These are phyloP conservation scores for Cebidichthys violaceus DNA, from an alignment of 2,113 vertebrate genomes.

Conservation along the genomic window DNA sequence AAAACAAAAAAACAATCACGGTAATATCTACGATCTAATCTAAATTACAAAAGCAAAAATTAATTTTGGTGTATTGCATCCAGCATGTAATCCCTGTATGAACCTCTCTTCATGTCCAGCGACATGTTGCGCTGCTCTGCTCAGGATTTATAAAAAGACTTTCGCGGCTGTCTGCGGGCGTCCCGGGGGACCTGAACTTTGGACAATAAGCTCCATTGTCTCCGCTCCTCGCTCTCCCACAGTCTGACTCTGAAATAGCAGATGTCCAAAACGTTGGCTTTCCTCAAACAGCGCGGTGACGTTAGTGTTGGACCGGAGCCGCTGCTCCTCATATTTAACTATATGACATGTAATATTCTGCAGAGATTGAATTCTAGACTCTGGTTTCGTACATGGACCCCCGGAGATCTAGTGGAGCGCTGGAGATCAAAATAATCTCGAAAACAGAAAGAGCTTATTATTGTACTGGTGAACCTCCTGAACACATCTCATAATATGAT, in stretches of 20 bases:
- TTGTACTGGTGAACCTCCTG: too few species aligned
- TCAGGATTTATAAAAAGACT: conserved; percentile 74
- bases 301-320: conserved; percentile 49
- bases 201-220: conserved; percentile 79
- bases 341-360: conserved; percentile 28
- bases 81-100: neutral
- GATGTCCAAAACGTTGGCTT: conserved; percentile 55
- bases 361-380: conserved; percentile 17
- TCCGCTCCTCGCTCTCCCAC: conserved; percentile 51
- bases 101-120: neutral
- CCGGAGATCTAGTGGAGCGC: too few species aligned
- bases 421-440: neutral
- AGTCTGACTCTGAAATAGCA: conserved; percentile 73
- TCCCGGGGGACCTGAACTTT: conserved; percentile 60
- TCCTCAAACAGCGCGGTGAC: conserved; percentile 34
- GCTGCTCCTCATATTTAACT: conserved; percentile 46
- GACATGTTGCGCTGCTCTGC: conserved; percentile 20
- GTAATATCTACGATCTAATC: neutral
- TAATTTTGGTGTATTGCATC: neutral
- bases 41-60: neutral
- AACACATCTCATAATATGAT: too few species aligned
- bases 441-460: conserved; percentile 16
- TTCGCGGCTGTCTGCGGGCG: conserved; percentile 46
- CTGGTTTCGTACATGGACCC: too few species aligned
- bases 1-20: neutral